Base-by-base conservation (phyloP, 30 jellyfish, hydroid and myxozoan species). In the Catostylus mosaicus region DNA sequence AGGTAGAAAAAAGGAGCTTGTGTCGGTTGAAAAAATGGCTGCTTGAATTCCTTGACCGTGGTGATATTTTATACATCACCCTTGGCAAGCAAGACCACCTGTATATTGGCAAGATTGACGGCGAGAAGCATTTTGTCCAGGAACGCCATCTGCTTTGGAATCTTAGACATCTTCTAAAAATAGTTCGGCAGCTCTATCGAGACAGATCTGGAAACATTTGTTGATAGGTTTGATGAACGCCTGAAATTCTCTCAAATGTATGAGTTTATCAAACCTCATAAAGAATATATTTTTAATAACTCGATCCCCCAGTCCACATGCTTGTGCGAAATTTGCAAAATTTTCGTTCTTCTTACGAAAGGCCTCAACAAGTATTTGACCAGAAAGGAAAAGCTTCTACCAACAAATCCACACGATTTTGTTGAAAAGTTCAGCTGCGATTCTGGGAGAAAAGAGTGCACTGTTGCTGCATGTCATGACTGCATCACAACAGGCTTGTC, bases 301-400 rank as follows among this genome's bases (percentile, higher is more conserved):
- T n/a, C n/a, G n/a, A n/a, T 77, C 31, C 88, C 88, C 27, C 85
- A 56, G 46, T 52, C 86, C 32, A 6, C 68, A 59, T 77, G 88
- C 34, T 33, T 77, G 66, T 77, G 88, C 45, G 88, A 77, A 7
- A 59, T 77, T 26, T 77, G 85, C 34, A 85, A 77, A 85, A 77
- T 52, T 40, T 3, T 33, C 31, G 84, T 56, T 26, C 31, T 7
- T 26, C 88, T 77, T 12, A 72, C 65, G 36, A 77, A 77, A 54
- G 88, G 86, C 8, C 19, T 77, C 29, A 34, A 26, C 59, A 26
- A 77, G 40, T 52, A 26, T 26, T 10, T 59, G 29, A 59, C 14
- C 29, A 59, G 24, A 12, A 16, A 59, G 24, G 73, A 59, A 26
- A 59, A 59, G 73, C 14, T 59, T 9, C 24, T 59, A 30, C 73